Evolutionary conservation across 2,797 vertebrate genomes (phyloP), one percentile per base, ranked within the genome.

Genomic region (Tamandua tetradactyla): DNA sequence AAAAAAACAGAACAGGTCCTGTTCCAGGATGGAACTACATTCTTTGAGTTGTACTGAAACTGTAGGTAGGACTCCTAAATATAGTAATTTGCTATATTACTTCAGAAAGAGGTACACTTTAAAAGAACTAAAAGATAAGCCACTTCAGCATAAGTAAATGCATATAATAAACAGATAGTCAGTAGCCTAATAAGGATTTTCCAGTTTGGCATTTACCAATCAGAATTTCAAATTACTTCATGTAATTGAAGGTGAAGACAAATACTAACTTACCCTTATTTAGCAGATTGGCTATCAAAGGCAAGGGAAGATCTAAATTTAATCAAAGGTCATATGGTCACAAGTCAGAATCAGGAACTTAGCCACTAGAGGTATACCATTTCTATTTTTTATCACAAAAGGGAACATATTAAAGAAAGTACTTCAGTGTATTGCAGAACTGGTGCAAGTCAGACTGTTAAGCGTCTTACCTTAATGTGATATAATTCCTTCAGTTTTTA

Each of bases 171-270:
- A 61, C 13, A 44, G 47, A 81, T 85, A 81, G 32, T 30, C 88
- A 74, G 35, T 27, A 91, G 35, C 37, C 23, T 71, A 79, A 42
- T 52, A 83, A 84, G 68, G 62, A 83, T 44, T 94, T 80, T 87
- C 35, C 72, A 49, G 32, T 83, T 82, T 66, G 79, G 87, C 83
- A 75, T 62, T 74, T 84, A 86, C 25, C 84, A 81, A 91, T 80
- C 84, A 89, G n/a, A 86, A 25, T 81, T 82, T 85, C 17, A 87
- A 94, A 91, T 71, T 47, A 82, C 4, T 74, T 80, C 62, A 30
- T 83, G 59, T 76, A 91, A 90, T 78, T 89, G 74, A 94, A 69
- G 47, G 57, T 49, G n/a, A 95, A 83, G 87, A 89, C 37, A 94
- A 94, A 71, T 59, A 89, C 75, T 95, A 90, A 92, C 72, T 72